Percentiles rank a stretch among this genome's conserved stretches.
phyloP scores from a whole-genome alignment of 2,888 invertebrate species.

The Tetropium fuscum region DNA sequence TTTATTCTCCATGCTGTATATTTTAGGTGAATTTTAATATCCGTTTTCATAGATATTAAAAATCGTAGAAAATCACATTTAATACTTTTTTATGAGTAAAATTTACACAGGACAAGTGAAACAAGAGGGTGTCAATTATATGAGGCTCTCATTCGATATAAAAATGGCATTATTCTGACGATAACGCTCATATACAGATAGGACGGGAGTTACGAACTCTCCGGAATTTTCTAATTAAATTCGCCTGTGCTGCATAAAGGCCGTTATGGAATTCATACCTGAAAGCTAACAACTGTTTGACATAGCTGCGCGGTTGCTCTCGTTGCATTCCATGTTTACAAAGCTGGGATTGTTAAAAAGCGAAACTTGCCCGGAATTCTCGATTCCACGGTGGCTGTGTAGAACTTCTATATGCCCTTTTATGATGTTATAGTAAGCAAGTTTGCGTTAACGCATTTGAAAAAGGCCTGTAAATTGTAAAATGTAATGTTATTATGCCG shows the following conservation, averaged over 20 bases:
- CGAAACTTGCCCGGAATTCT: slow-evolving; percentile 55
- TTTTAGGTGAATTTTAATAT: too few relatives aligned
- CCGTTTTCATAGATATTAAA: too few relatives aligned
- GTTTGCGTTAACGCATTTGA: slow-evolving; percentile 11
- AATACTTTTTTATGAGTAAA: too few relatives aligned
- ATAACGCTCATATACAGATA: slow-evolving; percentile 3
- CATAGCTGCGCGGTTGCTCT: slow-evolving; percentile 61
- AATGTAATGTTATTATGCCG: slow-evolving; percentile 2
- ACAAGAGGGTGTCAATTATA: too few relatives aligned
- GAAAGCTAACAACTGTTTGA: slow-evolving; percentile 63
- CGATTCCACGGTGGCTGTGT: background rate
- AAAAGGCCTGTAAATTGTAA: background rate
- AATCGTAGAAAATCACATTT: too few relatives aligned
- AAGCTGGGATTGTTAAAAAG: slow-evolving; percentile 61
- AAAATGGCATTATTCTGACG: slow-evolving; percentile 27
- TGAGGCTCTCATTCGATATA: slow-evolving; percentile 8
- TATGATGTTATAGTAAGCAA: slow-evolving; percentile 12
- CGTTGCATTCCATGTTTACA: slow-evolving; percentile 60
- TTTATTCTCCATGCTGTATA: too few relatives aligned
- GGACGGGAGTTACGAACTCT: slow-evolving; percentile 39
- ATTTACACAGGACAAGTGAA: too few relatives aligned
- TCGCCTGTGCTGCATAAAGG: slow-evolving; percentile 58
- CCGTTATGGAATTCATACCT: slow-evolving; percentile 64
- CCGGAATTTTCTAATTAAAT: slow-evolving; percentile 63
- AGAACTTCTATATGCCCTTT: background rate